A percentile compares a stretch with the other conserved stretches of the same genome.
These are phyloP conservation scores for Enteromius mattozi DNA, from an alignment of 2,797 vertebrate genomes.

Conservation along the genomic window DNA sequence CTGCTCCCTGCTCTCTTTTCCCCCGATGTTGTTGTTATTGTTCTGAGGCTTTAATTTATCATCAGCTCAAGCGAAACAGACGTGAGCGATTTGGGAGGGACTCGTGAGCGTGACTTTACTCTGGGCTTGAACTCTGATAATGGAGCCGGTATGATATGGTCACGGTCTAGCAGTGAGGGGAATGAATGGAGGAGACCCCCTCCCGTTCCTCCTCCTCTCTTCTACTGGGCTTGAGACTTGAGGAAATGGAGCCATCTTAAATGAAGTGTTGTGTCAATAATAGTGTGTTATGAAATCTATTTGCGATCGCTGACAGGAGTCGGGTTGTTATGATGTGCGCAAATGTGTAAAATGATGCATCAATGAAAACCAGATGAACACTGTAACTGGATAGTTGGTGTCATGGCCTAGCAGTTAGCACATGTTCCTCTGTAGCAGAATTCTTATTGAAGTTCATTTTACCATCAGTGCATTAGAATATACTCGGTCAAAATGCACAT, in stretches of 20 bases:
- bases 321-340: background rate
- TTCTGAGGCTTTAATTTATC: slow-evolving; percentile 64
- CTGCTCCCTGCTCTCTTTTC: slow-evolving; percentile 31
- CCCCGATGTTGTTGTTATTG: slow-evolving; percentile 59
- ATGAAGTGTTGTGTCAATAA: slow-evolving; percentile 31
- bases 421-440: background rate
- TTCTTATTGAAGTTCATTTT: background rate
- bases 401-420: background rate
- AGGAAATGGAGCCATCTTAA: slow-evolving; percentile 13
- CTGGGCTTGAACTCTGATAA: slow-evolving; percentile 60
- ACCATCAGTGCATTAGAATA: background rate
- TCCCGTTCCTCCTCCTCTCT: background rate
- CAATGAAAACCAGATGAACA: slow-evolving; percentile 15
- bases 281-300: slow-evolving; percentile 7
- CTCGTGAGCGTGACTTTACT: slow-evolving; percentile 47
- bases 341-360: slow-evolving; percentile 17
- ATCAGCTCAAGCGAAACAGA: slow-evolving; percentile 59
- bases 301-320: slow-evolving; percentile 4
- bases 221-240: slow-evolving; percentile 14
- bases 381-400: background rate
- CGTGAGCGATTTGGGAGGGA: slow-evolving; percentile 44
- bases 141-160: slow-evolving; percentile 53
- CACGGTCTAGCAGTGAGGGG: slow-evolving; percentile 46
- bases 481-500: background rate
- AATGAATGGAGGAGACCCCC: slow-evolving; percentile 52